Conservation (phyloP, 2,888 invertebrate genomes). For the Tenthredo scrophulariae region DNA sequence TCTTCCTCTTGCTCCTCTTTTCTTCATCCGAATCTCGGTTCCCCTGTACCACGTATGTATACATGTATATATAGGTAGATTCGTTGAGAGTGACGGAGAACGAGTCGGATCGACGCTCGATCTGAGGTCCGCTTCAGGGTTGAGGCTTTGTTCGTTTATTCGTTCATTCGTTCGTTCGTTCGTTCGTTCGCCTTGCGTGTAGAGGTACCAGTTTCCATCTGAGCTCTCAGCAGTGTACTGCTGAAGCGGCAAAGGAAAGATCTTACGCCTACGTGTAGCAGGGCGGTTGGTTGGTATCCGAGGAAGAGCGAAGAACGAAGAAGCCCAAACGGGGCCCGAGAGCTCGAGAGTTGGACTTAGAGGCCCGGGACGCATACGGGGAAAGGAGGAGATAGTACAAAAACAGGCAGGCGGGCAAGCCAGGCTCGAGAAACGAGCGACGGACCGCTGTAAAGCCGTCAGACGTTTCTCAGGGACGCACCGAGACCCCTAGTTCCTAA, state of each 20-base stretch:
- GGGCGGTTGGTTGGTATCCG: constrained; percentile 34
- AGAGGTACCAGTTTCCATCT: constrained; percentile 22
- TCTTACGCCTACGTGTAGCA: constrained; percentile 51
- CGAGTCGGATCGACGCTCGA: constrained; percentile 39
- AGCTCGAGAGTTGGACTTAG: constrained; percentile 40
- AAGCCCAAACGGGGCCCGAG: constrained; percentile 48
- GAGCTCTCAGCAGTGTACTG: neutral
- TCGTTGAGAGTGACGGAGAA: constrained; percentile 45
- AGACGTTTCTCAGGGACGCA: constrained; percentile 66
- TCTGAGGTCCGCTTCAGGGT: neutral
- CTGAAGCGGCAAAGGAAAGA: constrained; percentile 41
- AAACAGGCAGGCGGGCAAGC: constrained; percentile 63
- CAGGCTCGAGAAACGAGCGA: constrained; percentile 55
- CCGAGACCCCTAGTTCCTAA: constrained; percentile 56
- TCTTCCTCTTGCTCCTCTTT: neutral
- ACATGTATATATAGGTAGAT: constrained; percentile 44
- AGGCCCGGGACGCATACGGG: constrained; percentile 18
- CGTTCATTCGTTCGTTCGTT: constrained; percentile 17
- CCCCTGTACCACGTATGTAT: constrained; percentile 18
- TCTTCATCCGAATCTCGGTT: constrained; percentile 20
- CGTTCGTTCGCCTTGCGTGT: constrained; percentile 19
- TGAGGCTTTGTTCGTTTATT: constrained; percentile 32
- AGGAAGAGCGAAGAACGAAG: constrained; percentile 36
- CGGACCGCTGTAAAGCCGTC: constrained; percentile 69
- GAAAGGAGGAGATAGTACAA: constrained; percentile 59